phyloP scores from a whole-genome alignment of 2,888 invertebrate genomes.

The Salpingus planirostris region DNA sequence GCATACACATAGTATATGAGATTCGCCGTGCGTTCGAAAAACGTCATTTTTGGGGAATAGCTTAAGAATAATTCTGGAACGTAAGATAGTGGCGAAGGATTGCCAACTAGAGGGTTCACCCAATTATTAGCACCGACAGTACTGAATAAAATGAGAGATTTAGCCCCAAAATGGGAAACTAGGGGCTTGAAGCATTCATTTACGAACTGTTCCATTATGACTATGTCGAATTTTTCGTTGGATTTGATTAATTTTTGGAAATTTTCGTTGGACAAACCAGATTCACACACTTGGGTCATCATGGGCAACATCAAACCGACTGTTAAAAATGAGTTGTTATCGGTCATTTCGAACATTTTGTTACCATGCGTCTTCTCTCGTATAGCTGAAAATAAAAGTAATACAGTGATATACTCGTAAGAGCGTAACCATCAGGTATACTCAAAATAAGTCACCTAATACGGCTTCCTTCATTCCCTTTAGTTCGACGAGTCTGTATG shows the following conservation, averaged over 20 bases:
- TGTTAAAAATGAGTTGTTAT: background rate
- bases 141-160: constrained; percentile 35
- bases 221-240: constrained; percentile 34
- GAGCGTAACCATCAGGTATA: too few species aligned
- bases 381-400: too few species aligned
- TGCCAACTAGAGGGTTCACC: constrained; percentile 44
- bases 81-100: constrained; percentile 44
- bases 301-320: constrained; percentile 1
- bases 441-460: too few species aligned
- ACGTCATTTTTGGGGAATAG: constrained; percentile 42
- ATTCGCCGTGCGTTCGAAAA: constrained; percentile 48
- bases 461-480: too few species aligned
- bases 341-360: background rate
- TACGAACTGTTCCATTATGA: constrained; percentile 43
- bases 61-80: constrained; percentile 35
- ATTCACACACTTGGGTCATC: constrained; percentile 7
- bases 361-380: too few species aligned
- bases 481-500: too few species aligned
- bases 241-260: constrained; percentile 29
- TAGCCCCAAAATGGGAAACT: constrained; percentile 32
- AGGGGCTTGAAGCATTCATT: constrained; percentile 43
- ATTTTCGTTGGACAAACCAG: too few species aligned
- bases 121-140: constrained; percentile 42
- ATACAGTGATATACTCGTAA: too few species aligned
- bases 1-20: too few species aligned